Conservation (phyloP, 2,113 vertebrate genomes). For the Aegotheles bennettii region DNA sequence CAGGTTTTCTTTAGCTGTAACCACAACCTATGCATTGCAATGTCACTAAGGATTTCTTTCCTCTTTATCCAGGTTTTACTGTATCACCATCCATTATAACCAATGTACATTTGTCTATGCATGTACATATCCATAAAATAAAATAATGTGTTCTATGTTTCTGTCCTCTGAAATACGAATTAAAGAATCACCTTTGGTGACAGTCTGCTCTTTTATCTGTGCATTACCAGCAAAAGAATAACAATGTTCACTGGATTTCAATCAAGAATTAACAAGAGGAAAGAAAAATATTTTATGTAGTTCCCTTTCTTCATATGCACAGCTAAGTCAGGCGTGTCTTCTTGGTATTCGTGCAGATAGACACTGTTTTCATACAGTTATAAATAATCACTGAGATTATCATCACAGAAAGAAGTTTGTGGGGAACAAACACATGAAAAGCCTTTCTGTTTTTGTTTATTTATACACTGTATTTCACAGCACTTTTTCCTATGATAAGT, state of each 20-base stretch:
- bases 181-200: neutral
- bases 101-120: neutral
- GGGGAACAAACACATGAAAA: neutral
- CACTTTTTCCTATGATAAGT: neutral
- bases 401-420: neutral
- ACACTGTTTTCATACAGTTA: neutral
- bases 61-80: neutral
- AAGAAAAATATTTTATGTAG: constrained; percentile 1
- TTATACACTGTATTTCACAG: neutral
- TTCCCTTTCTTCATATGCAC: neutral
- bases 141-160: neutral
- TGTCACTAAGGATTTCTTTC: neutral
- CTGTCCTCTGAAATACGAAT: neutral
- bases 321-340: neutral
- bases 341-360: neutral
- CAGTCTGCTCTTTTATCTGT: neutral
- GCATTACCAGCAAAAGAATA: neutral
- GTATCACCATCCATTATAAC: neutral
- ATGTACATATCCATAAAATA: neutral
- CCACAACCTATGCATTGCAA: neutral
- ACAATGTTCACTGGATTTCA: neutral
- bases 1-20: neutral
- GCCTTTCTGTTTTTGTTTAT: neutral
- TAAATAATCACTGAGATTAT: constrained; percentile 8
- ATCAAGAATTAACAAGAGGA: constrained; percentile 21